Evolutionary conservation across 1,140 invertebrate species (phyloP).

Genomic region (Megalonaias nervosa): DNA sequence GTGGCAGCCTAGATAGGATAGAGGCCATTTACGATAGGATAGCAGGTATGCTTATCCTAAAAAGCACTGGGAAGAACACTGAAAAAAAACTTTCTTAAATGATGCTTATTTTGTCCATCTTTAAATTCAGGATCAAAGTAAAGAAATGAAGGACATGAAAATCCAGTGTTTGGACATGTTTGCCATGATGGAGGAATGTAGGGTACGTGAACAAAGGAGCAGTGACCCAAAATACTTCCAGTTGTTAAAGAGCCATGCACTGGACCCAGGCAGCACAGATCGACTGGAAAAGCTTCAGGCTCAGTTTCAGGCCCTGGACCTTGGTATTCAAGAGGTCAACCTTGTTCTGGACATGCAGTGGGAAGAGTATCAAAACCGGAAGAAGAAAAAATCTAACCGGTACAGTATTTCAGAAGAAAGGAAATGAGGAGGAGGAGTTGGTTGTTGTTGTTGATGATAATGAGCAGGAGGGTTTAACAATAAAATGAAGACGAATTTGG

Average conservation of each 20-base stretch:
- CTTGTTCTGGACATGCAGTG: slow-evolving; percentile 67
- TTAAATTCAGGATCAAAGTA: slow-evolving; percentile 56
- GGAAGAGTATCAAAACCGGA: slow-evolving; percentile 60
- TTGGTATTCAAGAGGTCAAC: slow-evolving; percentile 66
- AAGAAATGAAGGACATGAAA: slow-evolving; percentile 62
- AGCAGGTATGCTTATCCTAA: too few species aligned
- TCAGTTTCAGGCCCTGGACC: slow-evolving; percentile 62
- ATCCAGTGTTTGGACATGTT: slow-evolving; percentile 61
- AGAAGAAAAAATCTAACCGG: slow-evolving; percentile 34
- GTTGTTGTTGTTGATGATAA: too few species aligned
- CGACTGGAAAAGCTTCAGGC: slow-evolving; percentile 63
- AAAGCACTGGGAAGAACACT: too few species aligned
- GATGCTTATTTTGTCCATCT: neutral
- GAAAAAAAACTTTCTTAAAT: neutral
- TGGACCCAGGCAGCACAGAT: slow-evolving; percentile 68
- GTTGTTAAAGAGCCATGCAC: slow-evolving; percentile 54
- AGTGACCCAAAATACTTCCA: slow-evolving; percentile 63
- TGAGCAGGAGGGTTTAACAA: too few species aligned
- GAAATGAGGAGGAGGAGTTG: too few species aligned
- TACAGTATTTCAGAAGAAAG: neutral
- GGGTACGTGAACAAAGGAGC: slow-evolving; percentile 58
- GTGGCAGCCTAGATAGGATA: too few species aligned
- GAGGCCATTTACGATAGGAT: too few species aligned
- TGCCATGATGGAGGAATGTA: slow-evolving; percentile 67
- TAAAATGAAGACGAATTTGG: too few species aligned